These are phyloP conservation scores for Montipora capricornis DNA, from an alignment of 64 coral and sea anemone species.

Conservation along the genomic window DNA sequence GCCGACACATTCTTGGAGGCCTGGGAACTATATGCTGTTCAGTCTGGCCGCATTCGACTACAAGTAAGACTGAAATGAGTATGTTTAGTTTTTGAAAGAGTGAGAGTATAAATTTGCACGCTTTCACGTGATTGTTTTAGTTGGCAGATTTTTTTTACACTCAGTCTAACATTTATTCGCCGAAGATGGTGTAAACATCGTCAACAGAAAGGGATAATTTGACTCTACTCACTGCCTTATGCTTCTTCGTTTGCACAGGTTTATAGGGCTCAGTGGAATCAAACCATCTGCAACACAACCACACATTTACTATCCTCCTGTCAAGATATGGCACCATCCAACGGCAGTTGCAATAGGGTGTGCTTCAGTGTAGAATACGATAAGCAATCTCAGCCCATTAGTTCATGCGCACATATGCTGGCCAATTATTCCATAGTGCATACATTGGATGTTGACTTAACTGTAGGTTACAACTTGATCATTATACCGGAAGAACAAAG, in stretches of 20 bases:
- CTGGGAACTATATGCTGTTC: conserved; percentile 50
- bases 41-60: conserved; percentile 3
- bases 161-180: too few relatives aligned
- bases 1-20: neutral
- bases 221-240: too few relatives aligned
- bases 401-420: neutral
- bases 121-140: too few relatives aligned
- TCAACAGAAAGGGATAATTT: too few relatives aligned
- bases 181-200: too few relatives aligned
- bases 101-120: too few relatives aligned
- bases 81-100: too few relatives aligned
- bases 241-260: neutral
- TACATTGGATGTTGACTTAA: conserved; percentile 19
- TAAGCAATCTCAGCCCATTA: neutral
- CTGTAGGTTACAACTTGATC: conserved; percentile 56
- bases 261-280: conserved; percentile 24
- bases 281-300: neutral
- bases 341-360: neutral
- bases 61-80: neutral
- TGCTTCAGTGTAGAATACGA: neutral
- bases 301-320: neutral
- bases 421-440: conserved; percentile 26
- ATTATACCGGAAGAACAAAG: conserved; percentile 7
- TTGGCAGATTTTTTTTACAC: too few relatives aligned
- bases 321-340: neutral